Conservation (phyloP, 2,797 vertebrate species). For the Myripristis jacobus region DNA sequence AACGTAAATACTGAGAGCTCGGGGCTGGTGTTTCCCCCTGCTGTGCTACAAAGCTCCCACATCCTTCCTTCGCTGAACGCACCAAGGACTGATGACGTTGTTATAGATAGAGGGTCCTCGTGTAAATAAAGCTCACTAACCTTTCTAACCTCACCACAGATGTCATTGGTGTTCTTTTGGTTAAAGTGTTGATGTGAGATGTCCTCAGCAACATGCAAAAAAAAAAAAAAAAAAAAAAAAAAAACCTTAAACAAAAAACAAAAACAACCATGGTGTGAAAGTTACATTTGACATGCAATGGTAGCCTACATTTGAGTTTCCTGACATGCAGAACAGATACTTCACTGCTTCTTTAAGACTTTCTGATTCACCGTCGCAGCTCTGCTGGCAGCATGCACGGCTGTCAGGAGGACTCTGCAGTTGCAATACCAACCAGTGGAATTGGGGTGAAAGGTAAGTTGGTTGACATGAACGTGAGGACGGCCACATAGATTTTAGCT, state of each 20-base stretch:
- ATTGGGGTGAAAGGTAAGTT: conserved; percentile 58
- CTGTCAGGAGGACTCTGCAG: not conserved
- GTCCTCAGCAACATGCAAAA: conserved; percentile 40
- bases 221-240: conserved; percentile 22
- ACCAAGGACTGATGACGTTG: conserved; percentile 47
- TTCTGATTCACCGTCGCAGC: not conserved
- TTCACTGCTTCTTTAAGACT: not conserved
- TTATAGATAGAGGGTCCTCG: conserved; percentile 35
- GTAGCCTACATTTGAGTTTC: not conserved
- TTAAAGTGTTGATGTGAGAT: conserved; percentile 31
- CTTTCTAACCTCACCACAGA: conserved; percentile 59
- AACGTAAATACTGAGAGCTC: conserved; percentile 53
- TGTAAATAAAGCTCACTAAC: conserved; percentile 75
- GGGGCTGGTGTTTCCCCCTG: conserved; percentile 75
- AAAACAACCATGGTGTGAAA: not conserved
- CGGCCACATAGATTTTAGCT: conserved; percentile 48
- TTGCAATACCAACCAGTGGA: not conserved
- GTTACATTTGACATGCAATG: not conserved
- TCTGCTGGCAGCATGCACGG: not conserved
- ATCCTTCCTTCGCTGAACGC: conserved; percentile 75
- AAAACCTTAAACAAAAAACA: too few relatives aligned
- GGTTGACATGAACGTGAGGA: conserved; percentile 60
- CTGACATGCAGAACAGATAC: not conserved
- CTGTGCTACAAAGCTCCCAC: conserved; percentile 49
- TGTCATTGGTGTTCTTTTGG: conserved; percentile 46